A percentile compares a stretch with the other conserved stretches of the same genome.
Evolutionary conservation across 1,140 invertebrate genomes (phyloP).

Genomic region (Ceratina japonica): DNA sequence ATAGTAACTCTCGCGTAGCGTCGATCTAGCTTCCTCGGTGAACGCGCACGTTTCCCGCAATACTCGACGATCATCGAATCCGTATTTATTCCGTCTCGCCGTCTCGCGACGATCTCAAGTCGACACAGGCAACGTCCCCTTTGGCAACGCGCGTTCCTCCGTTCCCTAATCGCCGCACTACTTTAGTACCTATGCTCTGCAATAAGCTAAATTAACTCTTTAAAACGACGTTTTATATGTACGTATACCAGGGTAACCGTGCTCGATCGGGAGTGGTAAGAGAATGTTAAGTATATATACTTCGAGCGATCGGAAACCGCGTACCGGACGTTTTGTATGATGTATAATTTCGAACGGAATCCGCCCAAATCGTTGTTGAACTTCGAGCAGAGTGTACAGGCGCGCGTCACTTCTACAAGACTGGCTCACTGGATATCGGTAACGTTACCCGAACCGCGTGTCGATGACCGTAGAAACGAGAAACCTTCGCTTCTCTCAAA

Average conservation of each 20-base stretch:
- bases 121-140: neutral
- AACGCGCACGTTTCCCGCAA: neutral
- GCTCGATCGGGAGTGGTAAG: neutral
- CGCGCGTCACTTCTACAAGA: constrained; percentile 22
- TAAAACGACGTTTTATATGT: neutral
- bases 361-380: constrained; percentile 41
- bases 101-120: neutral
- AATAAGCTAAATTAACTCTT: constrained; percentile 21
- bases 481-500: neutral
- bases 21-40: constrained; percentile 28
- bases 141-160: neutral
- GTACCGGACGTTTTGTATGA: constrained; percentile 14
- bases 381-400: constrained; percentile 20
- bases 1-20: constrained; percentile 37
- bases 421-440: constrained; percentile 35
- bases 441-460: neutral
- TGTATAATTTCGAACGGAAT: constrained; percentile 28
- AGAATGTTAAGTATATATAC: neutral
- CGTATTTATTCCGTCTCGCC: neutral
- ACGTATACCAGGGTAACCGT: neutral
- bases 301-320: neutral
- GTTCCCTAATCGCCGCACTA: neutral
- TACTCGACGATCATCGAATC: neutral
- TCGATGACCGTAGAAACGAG: neutral
- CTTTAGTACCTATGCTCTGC: constrained; percentile 3